Base-by-base conservation (phyloP, 2,797 vertebrate species). In the Halcyon chelicuti region DNA sequence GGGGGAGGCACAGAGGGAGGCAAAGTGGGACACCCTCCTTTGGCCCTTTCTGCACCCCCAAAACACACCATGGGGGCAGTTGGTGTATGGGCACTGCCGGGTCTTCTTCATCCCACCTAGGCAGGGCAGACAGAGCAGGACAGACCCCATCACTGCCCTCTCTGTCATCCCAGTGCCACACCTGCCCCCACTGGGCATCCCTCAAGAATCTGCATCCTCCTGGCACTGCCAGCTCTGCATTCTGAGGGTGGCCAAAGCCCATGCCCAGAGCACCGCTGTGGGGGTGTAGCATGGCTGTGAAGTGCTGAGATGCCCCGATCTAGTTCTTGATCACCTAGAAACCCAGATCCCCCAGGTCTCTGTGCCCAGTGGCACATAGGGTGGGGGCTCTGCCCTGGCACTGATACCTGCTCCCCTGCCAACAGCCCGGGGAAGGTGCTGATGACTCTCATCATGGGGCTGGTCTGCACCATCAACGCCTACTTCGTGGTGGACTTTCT, bases 401-500 rank as follows among this genome's bases (percentile, higher is more conserved):
- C 37, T 86, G 63, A 80, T 25, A 14, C 14, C 39, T 4, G 1
- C 44, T 61, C 44, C n/a, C 52, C 35, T 74, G 26, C 35, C 65
- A 2, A 0, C 88, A 98, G 98, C 80, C 61, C 71, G 8, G 96
- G 97, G 86, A 98, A 98, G 83, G 47, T 57, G 54, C 47, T 98
- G 84, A 98, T 98, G 35, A 95, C 83, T 10, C 84, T 96, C 71
- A 98, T 97, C 91, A 96, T 97, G 2, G 94, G 82, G 1, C 80
- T 98, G 55, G 29, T 98, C 78, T 98, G 97, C 0, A 79, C 96
- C 67, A 97, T 98, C 93, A 98, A 98, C 33, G 4, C 98, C 67
- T 98, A 98, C 93, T 98, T 98, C 0, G 97, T 98, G 84, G 88
- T 97, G 92, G 97, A 92, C 40, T 98, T 97, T 46, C 62, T 98